Evolutionary conservation across 2,113 vertebrate species (phyloP).

Genomic region (Cettia cetti): DNA sequence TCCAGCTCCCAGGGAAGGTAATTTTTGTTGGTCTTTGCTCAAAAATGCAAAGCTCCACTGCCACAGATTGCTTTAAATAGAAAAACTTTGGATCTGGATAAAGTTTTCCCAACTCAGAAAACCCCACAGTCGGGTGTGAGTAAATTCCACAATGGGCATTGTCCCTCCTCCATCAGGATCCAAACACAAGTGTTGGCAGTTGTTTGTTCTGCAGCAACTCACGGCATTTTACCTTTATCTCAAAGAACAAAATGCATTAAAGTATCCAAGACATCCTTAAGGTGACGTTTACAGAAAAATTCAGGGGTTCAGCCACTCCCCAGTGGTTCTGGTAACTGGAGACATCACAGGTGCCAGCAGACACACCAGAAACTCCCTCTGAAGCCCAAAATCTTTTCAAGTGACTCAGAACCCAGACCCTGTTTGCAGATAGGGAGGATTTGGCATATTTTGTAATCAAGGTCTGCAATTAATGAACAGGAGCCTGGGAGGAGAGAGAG

Average conservation of each 20-base stretch:
- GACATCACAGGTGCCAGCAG: neutral
- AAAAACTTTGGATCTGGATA: neutral
- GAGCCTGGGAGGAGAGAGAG: neutral
- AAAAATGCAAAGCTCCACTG: neutral
- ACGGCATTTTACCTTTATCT: neutral
- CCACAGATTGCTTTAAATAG: neutral
- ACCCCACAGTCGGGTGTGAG: neutral
- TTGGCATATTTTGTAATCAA: neutral
- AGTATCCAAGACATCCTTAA: neutral
- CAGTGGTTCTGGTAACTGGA: neutral
- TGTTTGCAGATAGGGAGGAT: neutral
- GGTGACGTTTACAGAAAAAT: neutral
- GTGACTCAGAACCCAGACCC: neutral
- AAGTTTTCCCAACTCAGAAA: neutral
- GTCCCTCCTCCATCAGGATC: rapidly evolving
- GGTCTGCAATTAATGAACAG: neutral
- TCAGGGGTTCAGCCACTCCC: neutral
- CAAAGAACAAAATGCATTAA: neutral
- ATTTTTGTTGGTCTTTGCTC: neutral
- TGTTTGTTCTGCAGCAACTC: neutral
- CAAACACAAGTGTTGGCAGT: neutral
- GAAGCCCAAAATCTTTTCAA: neutral
- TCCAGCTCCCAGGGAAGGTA: neutral
- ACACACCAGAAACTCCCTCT: neutral
- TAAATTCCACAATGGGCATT: neutral